These are phyloP conservation scores for Calidris pugnax DNA, from an alignment of 2,113 vertebrate species.

Conservation along the genomic window DNA sequence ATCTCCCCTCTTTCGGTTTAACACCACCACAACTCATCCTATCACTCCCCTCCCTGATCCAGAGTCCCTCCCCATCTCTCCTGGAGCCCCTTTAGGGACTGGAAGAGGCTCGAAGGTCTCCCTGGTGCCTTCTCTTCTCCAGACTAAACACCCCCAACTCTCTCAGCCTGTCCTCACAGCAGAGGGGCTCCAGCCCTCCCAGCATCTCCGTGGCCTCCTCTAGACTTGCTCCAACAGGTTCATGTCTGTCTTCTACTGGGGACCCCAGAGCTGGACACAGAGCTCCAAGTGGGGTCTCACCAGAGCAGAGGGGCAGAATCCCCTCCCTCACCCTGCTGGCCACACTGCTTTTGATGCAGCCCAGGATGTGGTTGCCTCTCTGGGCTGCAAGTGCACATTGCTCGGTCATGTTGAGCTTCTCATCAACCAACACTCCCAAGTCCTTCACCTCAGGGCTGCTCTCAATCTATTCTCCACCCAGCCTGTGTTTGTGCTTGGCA, in stretches of 20 bases:
- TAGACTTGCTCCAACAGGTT: not conserved
- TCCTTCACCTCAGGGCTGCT: not conserved
- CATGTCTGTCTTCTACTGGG: not conserved
- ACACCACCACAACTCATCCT: not conserved
- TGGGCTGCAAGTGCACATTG: not conserved
- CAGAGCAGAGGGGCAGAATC: not conserved
- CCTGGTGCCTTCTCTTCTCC: not conserved
- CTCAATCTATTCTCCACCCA: not conserved
- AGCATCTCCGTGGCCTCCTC: not conserved
- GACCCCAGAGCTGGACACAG: not conserved
- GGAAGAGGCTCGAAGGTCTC: not conserved
- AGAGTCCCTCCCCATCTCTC: not conserved
- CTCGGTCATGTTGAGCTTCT: not conserved
- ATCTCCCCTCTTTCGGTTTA: not conserved
- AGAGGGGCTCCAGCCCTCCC: not conserved
- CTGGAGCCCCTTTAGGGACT: not conserved
- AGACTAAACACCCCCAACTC: not conserved
- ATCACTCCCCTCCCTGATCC: not conserved
- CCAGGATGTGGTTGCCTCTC: not conserved
- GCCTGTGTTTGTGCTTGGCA: not conserved
- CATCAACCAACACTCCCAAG: not conserved
- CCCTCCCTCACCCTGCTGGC: not conserved
- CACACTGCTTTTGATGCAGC: not conserved
- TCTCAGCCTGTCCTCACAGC: not conserved
- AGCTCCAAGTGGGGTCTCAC: not conserved